Evolutionary conservation across 2,797 vertebrate genomes (phyloP).

Genomic region (Anguilla obscura): DNA sequence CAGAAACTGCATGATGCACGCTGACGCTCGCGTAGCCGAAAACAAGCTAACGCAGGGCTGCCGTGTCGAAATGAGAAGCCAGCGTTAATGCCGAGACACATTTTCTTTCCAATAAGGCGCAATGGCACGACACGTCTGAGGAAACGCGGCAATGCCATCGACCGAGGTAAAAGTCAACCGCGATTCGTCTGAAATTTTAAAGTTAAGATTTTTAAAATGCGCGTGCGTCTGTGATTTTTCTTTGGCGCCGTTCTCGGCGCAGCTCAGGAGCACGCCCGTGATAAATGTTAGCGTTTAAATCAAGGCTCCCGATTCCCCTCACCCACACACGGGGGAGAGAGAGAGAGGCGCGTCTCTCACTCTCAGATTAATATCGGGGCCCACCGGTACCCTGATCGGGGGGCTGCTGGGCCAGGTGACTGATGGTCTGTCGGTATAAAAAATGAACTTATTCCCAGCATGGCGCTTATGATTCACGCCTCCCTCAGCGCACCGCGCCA

Average conservation of each 20-base stretch:
- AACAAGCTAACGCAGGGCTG: neutral
- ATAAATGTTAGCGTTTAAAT: constrained; percentile 76
- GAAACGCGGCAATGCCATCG: neutral
- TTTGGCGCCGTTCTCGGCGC: constrained; percentile 48
- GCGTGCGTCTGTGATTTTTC: neutral
- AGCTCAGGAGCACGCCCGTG: constrained; percentile 63
- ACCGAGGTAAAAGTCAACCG: neutral
- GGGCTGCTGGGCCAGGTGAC: constrained; percentile 53
- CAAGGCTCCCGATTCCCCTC: constrained; percentile 55
- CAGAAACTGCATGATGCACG: neutral
- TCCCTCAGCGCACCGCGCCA: constrained; percentile 40
- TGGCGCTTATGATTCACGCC: constrained; percentile 69
- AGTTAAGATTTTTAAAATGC: neutral
- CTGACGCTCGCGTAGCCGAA: neutral
- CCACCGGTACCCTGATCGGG: constrained; percentile 58
- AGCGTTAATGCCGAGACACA: neutral
- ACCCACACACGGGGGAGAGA: constrained; percentile 60
- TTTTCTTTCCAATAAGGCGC: neutral
- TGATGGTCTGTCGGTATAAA: constrained; percentile 76
- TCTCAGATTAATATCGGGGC: constrained; percentile 73
- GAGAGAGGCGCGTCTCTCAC: constrained; percentile 56
- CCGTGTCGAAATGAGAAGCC: neutral
- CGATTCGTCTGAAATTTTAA: neutral
- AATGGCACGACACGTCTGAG: neutral
- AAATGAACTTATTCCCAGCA: constrained; percentile 72